Percentiles rank a stretch among this genome's conserved stretches.
Evolutionary conservation across 2,797 vertebrate species (phyloP).

Genomic region (Todus mexicanus): DNA sequence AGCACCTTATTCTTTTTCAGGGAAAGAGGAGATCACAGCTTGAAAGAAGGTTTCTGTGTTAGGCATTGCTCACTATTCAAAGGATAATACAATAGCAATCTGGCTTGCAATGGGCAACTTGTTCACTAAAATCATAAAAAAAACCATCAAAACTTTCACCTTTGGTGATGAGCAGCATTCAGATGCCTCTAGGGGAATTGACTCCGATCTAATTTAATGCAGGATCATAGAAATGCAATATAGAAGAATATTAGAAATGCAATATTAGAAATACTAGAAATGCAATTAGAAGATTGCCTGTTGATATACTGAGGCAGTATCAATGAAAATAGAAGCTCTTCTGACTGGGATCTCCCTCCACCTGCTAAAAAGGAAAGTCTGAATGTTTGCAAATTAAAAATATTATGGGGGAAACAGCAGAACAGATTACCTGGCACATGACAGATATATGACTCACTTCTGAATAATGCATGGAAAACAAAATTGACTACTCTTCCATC

Average conservation of each 20-base stretch:
- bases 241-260: constrained; percentile 6
- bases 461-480: constrained; percentile 19
- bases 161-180: neutral
- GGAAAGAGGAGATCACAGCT: neutral
- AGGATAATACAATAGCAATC: neutral
- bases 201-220: constrained; percentile 5
- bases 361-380: neutral
- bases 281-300: constrained; percentile 14
- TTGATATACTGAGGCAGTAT: constrained; percentile 11
- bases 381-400: neutral
- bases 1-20: neutral
- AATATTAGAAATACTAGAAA: neutral
- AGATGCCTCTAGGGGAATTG: neutral
- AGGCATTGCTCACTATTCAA: neutral
- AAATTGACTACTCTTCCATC: constrained; percentile 21
- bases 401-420: neutral
- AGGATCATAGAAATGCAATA: neutral
- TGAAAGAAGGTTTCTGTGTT: neutral
- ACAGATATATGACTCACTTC: neutral
- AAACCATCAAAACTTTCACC: neutral
- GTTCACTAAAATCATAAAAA: neutral
- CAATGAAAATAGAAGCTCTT: neutral
- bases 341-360: neutral
- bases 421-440: neutral
- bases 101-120: neutral